phyloP scores from a whole-genome alignment of 2,113 vertebrate species.

The Lasiurus borealis region DNA sequence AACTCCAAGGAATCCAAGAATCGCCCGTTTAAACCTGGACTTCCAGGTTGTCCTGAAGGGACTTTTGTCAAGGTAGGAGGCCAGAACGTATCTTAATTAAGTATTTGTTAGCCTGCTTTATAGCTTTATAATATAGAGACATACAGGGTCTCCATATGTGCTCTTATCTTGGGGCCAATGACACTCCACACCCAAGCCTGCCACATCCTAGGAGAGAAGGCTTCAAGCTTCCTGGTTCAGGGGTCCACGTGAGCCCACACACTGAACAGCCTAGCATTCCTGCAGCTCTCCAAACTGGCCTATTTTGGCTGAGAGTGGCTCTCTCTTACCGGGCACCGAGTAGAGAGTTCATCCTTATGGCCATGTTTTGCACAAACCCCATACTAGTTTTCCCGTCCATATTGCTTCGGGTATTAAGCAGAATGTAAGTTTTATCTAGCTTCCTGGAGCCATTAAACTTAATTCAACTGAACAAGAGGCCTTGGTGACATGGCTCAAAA shows the following conservation, averaged over 20 bases:
- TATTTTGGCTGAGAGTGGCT: not conserved
- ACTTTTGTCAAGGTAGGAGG: slow-evolving; percentile 54
- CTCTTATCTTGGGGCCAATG: not conserved
- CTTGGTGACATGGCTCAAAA: not conserved
- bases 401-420: not conserved
- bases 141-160: not conserved
- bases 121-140: not conserved
- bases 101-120: not conserved
- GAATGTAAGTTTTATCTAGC: not conserved
- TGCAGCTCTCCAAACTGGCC: not conserved
- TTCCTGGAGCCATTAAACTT: not conserved
- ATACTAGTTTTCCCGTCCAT: not conserved
- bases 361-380: not conserved
- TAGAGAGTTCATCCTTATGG: not conserved
- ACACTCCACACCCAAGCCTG: too few relatives aligned
- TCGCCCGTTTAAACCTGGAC: not conserved
- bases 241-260: not conserved
- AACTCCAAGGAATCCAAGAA: not conserved
- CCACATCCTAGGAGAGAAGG: not conserved
- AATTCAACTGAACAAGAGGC: not conserved
- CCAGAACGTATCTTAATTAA: not conserved
- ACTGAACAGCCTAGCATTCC: not conserved
- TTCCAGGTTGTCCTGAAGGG: slow-evolving; percentile 55
- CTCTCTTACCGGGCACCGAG: not conserved
- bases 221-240: not conserved